Conservation (phyloP, 2,888 invertebrate genomes). For the Conus canariensis region DNA sequence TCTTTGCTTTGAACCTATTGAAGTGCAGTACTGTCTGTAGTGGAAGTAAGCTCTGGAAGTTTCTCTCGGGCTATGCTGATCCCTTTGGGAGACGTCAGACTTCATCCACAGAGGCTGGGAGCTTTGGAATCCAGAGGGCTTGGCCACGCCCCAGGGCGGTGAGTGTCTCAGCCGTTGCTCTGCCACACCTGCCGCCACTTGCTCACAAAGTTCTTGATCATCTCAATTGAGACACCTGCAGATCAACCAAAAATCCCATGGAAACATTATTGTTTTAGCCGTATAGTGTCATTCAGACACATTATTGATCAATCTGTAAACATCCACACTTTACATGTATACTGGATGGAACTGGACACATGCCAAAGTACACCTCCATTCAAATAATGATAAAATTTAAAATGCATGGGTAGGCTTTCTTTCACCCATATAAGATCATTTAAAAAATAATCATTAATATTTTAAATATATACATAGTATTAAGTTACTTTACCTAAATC, state of each 20-base stretch:
- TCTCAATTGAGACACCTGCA: conserved; percentile 88
- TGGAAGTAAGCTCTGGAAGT: conserved; percentile 7
- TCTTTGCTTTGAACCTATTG: background rate
- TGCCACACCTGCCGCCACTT: conserved; percentile 90
- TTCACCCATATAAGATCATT: too few relatives aligned
- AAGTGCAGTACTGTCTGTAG: background rate
- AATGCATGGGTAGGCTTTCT: too few relatives aligned
- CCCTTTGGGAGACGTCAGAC: background rate
- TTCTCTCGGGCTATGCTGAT: background rate
- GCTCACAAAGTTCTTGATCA: conserved; percentile 89
- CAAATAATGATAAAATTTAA: too few relatives aligned
- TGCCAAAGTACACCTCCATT: too few relatives aligned
- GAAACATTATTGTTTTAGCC: background rate
- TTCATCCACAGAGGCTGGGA: background rate
- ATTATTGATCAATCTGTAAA: background rate
- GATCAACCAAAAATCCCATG: conserved; percentile 47
- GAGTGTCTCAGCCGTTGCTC: conserved; percentile 82
- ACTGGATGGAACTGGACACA: too few relatives aligned
- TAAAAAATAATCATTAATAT: too few relatives aligned
- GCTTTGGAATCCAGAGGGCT: background rate
- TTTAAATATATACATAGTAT: too few relatives aligned
- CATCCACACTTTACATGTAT: too few relatives aligned
- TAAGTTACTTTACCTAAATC: too few relatives aligned
- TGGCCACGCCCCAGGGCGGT: conserved; percentile 47
- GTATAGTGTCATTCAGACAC: too few relatives aligned